A percentile compares a stretch with the other conserved stretches of the same genome.
Evolutionary conservation across 2,888 invertebrate genomes (phyloP).

Genomic region (Gerosis bhagava): DNA sequence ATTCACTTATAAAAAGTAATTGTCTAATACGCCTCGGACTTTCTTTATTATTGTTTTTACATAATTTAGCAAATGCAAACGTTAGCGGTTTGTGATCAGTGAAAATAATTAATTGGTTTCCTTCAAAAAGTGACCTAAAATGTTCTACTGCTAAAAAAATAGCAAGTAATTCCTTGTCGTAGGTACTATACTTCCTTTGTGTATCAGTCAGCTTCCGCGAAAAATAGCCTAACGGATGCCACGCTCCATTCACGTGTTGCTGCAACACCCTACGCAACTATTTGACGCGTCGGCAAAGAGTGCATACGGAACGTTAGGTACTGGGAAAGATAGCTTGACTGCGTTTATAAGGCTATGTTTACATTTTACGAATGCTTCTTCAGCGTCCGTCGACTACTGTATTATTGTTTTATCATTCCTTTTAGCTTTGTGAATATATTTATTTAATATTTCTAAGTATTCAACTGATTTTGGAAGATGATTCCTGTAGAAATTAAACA

Average conservation of each 20-base stretch:
- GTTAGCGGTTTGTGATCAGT: constrained; percentile 28
- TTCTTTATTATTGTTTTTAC: constrained; percentile 9
- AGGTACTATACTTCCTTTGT: constrained; percentile 43
- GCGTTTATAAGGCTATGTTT: constrained; percentile 1
- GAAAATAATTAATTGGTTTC: constrained; percentile 23
- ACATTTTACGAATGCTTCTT: background rate
- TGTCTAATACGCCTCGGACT: constrained; percentile 23
- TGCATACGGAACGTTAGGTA: background rate
- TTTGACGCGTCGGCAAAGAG: constrained; percentile 4
- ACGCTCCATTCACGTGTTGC: background rate
- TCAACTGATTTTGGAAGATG: constrained; percentile 29
- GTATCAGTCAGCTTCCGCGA: constrained; percentile 35
- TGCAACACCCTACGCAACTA: constrained; percentile 2
- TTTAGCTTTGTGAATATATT: background rate
- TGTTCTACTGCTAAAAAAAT: constrained; percentile 32
- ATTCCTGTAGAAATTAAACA: constrained; percentile 35
- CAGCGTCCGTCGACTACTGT: background rate
- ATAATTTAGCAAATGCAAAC: constrained; percentile 17
- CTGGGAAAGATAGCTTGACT: constrained; percentile 1
- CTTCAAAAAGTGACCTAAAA: constrained; percentile 32
- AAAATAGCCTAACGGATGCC: constrained; percentile 9
- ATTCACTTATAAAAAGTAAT: constrained; percentile 31
- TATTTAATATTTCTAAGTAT: constrained; percentile 27
- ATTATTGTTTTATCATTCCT: constrained; percentile 1
- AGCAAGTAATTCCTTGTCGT: constrained; percentile 33